Percentiles rank a stretch among this genome's conserved stretches.
phyloP scores from a whole-genome alignment of 2,797 vertebrate species.

The Megaceryle alcyon region DNA sequence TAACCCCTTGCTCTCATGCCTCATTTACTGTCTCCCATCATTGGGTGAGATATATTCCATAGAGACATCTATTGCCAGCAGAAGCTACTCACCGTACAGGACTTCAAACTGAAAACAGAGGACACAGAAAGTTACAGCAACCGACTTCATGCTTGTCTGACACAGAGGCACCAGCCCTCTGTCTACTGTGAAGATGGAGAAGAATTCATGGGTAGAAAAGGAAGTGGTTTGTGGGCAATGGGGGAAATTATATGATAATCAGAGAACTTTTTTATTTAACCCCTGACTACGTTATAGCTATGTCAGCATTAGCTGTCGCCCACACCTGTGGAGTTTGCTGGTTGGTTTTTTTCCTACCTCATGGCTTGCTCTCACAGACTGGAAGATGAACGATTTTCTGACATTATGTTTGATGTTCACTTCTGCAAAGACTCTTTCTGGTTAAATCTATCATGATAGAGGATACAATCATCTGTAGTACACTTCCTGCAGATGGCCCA shows the following conservation, averaged over 20 bases:
- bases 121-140: conserved; percentile 59
- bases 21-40: background rate
- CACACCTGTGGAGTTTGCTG: background rate
- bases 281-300: background rate
- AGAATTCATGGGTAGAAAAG: conserved; percentile 54
- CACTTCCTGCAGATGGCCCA: background rate
- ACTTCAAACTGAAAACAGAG: conserved; percentile 69
- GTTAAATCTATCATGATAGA: background rate
- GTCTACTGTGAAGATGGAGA: background rate
- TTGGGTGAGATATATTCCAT: background rate
- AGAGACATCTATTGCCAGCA: conserved; percentile 5
- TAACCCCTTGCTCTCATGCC: background rate
- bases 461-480: background rate
- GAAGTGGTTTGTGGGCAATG: conserved; percentile 74
- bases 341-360: background rate
- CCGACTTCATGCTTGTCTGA: conserved; percentile 74
- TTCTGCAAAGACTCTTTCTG: background rate
- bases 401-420: background rate
- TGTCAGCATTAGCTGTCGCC: conserved; percentile 40
- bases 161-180: background rate
- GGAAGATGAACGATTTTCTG: background rate
- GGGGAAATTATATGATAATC: conserved; percentile 14
- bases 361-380: background rate
- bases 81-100: conserved; percentile 71
- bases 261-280: conserved; percentile 9